Conservation (phyloP, 2,888 invertebrate species). For the Coleophora deauratella region DNA sequence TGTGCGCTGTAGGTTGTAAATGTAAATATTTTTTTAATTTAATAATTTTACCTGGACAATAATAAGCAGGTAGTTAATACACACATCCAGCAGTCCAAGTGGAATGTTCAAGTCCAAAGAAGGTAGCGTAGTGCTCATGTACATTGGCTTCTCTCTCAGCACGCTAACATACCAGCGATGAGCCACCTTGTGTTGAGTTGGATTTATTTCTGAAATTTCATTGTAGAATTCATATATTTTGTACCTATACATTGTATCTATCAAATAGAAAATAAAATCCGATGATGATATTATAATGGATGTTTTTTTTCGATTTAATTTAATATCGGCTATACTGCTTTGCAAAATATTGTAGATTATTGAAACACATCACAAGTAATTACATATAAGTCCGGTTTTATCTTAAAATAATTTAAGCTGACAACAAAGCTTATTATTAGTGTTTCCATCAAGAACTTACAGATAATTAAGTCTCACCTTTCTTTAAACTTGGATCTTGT, state of each 20-base stretch:
- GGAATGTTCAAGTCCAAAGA: conserved; percentile 35
- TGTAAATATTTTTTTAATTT: not conserved
- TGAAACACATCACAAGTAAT: no score
- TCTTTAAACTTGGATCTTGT: conserved; percentile 22
- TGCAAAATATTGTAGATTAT: no score
- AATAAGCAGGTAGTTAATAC: conserved; percentile 48
- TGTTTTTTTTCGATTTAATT: no score
- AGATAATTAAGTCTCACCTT: conserved; percentile 22
- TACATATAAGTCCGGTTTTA: no score
- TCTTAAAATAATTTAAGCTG: no score
- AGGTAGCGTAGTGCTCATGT: conserved; percentile 31
- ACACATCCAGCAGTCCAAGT: conserved; percentile 35
- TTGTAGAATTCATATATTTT: no score
- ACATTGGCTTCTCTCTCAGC: conserved; percentile 26
- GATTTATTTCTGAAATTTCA: conserved; percentile 23
- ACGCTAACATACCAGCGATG: conserved; percentile 31
- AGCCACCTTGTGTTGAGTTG: conserved; percentile 17
- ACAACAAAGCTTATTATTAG: no score
- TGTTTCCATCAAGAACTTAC: no score
- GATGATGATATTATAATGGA: no score
- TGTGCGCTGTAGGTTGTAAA: not conserved
- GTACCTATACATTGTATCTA: no score
- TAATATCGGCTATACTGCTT: no score
- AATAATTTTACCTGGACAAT: conserved; percentile 39
- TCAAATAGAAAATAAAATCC: no score